Base-by-base conservation (phyloP, 1,140 invertebrate species). In the Trypoxylus dichotomus region DNA sequence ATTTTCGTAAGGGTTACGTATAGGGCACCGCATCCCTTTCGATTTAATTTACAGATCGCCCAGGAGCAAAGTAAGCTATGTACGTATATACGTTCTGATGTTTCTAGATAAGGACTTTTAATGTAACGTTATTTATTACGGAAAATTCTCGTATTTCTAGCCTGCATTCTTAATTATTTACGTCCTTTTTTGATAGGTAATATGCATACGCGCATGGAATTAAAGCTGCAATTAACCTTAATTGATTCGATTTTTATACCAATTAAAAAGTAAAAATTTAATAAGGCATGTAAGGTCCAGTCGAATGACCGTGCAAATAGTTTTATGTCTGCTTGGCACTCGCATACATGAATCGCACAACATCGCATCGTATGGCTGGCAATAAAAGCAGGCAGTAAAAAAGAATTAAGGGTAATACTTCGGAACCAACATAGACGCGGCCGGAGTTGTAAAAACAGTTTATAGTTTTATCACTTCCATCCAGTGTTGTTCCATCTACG, bases 1-100 rank as follows among this genome's bases (percentile, higher is more conserved):
- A 79, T 77, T 77, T 60, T 72, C 74, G 63, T 71, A 79, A 76
- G 78, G 78, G 78, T 68, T 68, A 29, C 19, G 19, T 54, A n/a
- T 19, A 54, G 19, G 24, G 21, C 8, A 68, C 10, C 15, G 27
- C 27, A 68, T 24, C 60, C 60, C 21, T 68, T 68, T n/a, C 27
- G 60, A 68, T 68, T 68, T 68, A 29, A 68, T 68, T 68, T 68
- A 54, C 60, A 29, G 24, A 68, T 68, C 60, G 11, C 24, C 60
- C 24, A n/a, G 15, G 47, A 54, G 19, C 19, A 54, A 54, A 54
- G 47, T 19, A 19, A 6, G 19, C 47, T 54, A 0, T 15, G 19
- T n/a, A 54, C 6, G 3, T 54, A 54, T 54, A 19, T n/a, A 19
- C 19, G n/a, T 54, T 37, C 32, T 37, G 32, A 37, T 37, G 5